A percentile compares a stretch with the other conserved stretches of the same genome.
Conservation (phyloP, 2,113 vertebrate genomes). For the Clarias gariepinus region DNA sequence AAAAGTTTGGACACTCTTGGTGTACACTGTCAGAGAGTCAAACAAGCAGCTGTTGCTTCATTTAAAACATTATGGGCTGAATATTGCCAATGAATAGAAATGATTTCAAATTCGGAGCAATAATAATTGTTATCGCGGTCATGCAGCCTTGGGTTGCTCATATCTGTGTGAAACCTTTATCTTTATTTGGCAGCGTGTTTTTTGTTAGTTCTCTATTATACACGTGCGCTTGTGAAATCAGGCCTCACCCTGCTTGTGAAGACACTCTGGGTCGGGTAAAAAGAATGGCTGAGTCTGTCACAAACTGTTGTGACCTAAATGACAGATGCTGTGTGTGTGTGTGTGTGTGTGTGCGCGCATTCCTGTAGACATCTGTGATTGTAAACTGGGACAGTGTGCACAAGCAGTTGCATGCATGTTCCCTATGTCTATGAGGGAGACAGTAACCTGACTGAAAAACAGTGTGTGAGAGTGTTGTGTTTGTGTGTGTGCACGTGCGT, state of each 20-base stretch:
- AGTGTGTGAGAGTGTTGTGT: neutral
- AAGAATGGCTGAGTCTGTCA: conserved; percentile 63
- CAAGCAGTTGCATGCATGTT: conserved; percentile 18
- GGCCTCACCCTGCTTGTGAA: conserved; percentile 17
- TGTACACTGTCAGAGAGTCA: neutral
- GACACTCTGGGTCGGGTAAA: conserved; percentile 55
- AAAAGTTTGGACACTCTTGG: neutral
- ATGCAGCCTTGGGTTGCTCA: neutral
- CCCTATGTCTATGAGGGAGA: neutral
- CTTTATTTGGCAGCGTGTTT: neutral
- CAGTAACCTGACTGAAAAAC: neutral
- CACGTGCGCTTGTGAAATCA: neutral
- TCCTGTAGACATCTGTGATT: neutral
- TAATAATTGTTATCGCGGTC: neutral
- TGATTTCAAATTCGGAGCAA: neutral
- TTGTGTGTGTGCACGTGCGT: too few species aligned
- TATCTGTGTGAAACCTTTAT: neutral
- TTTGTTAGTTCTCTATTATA: neutral
- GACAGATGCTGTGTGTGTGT: conserved; percentile 63
- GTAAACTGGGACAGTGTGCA: neutral
- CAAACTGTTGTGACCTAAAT: conserved; percentile 71
- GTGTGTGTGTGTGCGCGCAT: conserved; percentile 8
- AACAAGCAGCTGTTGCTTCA: neutral
- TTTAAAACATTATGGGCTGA: neutral
- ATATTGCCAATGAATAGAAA: neutral